Percentiles rank a stretch among this genome's conserved stretches.
Evolutionary conservation across 2,113 vertebrate genomes (phyloP).

Genomic region (Zootoca vivipara): DNA sequence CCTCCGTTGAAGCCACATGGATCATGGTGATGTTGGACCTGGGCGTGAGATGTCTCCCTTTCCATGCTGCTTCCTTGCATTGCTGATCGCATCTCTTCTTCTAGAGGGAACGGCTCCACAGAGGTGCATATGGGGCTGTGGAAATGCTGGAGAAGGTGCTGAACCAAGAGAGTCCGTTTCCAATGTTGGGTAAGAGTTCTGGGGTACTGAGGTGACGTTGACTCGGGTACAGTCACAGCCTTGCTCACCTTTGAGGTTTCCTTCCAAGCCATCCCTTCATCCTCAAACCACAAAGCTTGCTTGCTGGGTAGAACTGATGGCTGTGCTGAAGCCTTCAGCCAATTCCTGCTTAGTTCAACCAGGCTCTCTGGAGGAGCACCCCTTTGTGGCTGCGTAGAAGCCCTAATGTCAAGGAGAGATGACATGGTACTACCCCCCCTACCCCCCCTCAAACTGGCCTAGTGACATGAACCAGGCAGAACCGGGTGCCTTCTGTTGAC

Average conservation of each 20-base stretch:
- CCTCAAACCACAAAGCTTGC: no score
- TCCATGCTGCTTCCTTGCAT: neutral
- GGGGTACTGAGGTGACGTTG: neutral
- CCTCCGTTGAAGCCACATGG: neutral
- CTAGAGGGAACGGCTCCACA: neutral
- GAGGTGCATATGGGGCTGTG: accelerated
- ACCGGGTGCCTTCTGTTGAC: no score
- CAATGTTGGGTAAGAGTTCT: neutral
- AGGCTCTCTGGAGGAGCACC: neutral
- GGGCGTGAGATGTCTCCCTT: no score
- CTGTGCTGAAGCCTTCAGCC: no score
- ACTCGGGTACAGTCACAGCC: no score
- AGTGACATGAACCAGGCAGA: neutral
- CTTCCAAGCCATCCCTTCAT: no score
- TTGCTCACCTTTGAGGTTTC: no score
- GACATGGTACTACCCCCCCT: neutral
- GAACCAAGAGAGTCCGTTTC: neutral
- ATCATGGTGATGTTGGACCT: no score
- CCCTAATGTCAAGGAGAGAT: neutral
- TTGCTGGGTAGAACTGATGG: no score
- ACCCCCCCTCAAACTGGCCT: no score
- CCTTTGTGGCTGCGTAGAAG: neutral
- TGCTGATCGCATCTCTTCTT: neutral
- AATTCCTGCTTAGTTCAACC: neutral
- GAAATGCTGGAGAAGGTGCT: neutral